Evolutionary conservation across 2,888 invertebrate species (phyloP).

Genomic region (Drosophila leonis): DNA sequence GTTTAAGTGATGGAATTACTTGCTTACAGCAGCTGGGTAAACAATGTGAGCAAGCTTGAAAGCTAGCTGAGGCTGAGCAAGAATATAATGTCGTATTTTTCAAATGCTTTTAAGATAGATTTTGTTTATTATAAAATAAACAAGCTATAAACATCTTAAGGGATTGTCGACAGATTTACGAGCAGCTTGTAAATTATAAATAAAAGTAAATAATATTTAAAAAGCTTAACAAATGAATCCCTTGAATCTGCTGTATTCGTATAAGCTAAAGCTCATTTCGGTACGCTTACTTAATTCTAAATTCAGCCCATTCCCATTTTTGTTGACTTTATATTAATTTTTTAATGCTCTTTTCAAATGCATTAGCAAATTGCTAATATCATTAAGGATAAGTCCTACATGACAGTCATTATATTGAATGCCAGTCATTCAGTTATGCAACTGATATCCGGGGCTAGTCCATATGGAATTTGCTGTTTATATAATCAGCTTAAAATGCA

Average conservation of each 20-base stretch:
- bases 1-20: conserved; percentile 17
- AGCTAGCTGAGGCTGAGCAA: not conserved
- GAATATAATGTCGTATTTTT: conserved; percentile 20
- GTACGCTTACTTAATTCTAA: not conserved
- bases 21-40: not conserved
- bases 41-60: not conserved
- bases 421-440: conserved; percentile 6
- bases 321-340: not conserved
- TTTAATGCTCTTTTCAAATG: not conserved
- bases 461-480: conserved; percentile 46
- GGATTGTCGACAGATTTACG: too few species aligned
- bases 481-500: conserved; percentile 52
- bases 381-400: conserved; percentile 7
- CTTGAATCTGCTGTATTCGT: too few species aligned
- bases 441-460: conserved; percentile 21
- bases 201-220: not conserved
- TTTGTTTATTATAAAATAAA: not conserved
- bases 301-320: too few species aligned
- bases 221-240: not conserved
- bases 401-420: not conserved
- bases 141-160: not conserved
- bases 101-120: not conserved
- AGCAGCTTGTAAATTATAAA: too few species aligned
- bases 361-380: conserved; percentile 5
- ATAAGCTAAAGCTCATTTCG: not conserved